Evolutionary conservation across 2,888 invertebrate genomes (phyloP).

Genomic region (Sesia apiformis): DNA sequence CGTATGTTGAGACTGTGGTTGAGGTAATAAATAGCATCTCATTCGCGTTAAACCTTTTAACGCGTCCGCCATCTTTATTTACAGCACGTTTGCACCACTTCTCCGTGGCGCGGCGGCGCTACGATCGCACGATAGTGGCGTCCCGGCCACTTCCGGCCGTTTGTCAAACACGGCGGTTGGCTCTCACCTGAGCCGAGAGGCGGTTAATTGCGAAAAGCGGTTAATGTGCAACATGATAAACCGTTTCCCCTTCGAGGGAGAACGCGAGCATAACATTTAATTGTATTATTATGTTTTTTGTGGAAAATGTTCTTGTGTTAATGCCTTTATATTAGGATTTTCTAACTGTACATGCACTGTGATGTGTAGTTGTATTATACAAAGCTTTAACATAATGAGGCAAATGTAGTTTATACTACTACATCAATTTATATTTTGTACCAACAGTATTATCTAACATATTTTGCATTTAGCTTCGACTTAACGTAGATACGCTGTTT

Average conservation of each 20-base stretch:
- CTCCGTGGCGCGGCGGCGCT: constrained; percentile 24
- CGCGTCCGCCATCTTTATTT: constrained; percentile 54
- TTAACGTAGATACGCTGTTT: no score
- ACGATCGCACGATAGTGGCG: constrained; percentile 47
- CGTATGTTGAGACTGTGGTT: background rate
- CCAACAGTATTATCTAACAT: no score
- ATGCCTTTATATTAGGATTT: no score
- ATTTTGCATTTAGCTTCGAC: no score
- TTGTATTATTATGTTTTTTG: no score
- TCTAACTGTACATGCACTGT: no score
- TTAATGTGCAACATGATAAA: constrained; percentile 60
- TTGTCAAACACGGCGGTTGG: constrained; percentile 45
- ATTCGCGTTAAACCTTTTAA: constrained; percentile 34
- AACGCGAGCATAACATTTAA: no score
- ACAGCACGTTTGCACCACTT: constrained; percentile 53
- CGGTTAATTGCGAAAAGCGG: constrained; percentile 60
- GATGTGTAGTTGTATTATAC: no score
- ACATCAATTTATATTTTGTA: no score
- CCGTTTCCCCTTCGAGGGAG: constrained; percentile 36
- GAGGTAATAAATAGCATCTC: constrained; percentile 30
- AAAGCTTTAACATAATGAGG: no score
- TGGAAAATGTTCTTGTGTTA: no score
- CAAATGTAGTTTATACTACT: no score
- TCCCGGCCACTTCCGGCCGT: constrained; percentile 48
- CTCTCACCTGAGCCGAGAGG: constrained; percentile 42